Conservation (phyloP, 2,888 invertebrate species). For the Octonoba sinensis region DNA sequence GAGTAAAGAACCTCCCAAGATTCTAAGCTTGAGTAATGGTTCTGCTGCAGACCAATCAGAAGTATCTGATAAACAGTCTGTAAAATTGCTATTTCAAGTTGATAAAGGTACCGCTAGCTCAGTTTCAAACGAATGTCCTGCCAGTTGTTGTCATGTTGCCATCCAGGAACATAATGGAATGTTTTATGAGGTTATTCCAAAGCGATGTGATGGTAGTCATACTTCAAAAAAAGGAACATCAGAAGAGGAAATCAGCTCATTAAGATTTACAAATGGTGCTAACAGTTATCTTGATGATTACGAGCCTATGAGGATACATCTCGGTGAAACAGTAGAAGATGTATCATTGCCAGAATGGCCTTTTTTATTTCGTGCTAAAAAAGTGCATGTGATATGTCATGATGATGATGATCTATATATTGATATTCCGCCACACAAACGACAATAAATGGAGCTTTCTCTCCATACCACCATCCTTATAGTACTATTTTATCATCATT, state of each 20-base stretch:
- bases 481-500: background rate
- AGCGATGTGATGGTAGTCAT: conserved; percentile 15
- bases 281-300: too few relatives aligned
- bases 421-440: conserved; percentile 78
- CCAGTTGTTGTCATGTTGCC: too few relatives aligned
- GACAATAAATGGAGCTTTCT: background rate
- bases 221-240: background rate
- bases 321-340: too few relatives aligned
- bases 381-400: conserved; percentile 86
- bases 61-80: conserved; percentile 14
- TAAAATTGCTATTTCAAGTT: conserved; percentile 60
- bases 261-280: too few relatives aligned
- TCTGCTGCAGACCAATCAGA: background rate
- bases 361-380: conserved; percentile 76
- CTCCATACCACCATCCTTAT: background rate
- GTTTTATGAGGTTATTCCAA: conserved; percentile 33
- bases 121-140: background rate
- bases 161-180: conserved; percentile 5
- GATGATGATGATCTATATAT: conserved; percentile 92
- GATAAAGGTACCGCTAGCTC: conserved; percentile 12
- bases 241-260: background rate
- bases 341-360: too few relatives aligned
- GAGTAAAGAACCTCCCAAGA: too few relatives aligned
- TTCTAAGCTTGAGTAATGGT: background rate
- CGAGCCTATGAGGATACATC: too few relatives aligned